Evolutionary conservation across 2,113 vertebrate species (phyloP).

Genomic region (Tenebrosternarchus preto): DNA sequence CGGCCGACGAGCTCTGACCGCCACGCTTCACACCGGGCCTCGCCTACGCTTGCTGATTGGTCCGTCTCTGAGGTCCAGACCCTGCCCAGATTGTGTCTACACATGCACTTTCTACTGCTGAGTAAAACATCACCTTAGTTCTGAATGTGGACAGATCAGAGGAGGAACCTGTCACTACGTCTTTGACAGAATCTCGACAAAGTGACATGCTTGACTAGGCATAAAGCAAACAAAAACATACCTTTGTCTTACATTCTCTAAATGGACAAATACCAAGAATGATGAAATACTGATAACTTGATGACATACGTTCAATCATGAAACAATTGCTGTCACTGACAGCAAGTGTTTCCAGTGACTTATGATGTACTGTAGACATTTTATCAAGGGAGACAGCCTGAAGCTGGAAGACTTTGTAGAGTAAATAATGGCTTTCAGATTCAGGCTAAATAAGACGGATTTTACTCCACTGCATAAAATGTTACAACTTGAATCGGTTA

Average conservation of each 20-base stretch:
- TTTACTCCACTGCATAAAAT: background rate
- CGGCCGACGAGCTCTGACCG: constrained; percentile 31
- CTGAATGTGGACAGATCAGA: constrained; percentile 47
- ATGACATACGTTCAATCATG: too few relatives aligned
- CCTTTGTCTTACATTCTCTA: background rate
- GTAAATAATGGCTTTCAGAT: too few relatives aligned
- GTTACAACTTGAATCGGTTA: constrained; percentile 39
- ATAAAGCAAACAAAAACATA: background rate
- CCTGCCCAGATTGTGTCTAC: constrained; percentile 51
- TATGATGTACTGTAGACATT: constrained; percentile 1
- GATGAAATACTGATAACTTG: background rate
- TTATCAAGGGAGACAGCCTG: constrained; percentile 52
- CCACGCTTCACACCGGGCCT: constrained; percentile 31
- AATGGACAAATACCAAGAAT: background rate
- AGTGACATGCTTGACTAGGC: background rate
- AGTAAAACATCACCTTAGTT: constrained; percentile 29
- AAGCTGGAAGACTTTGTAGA: constrained; percentile 37
- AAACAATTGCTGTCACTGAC: background rate
- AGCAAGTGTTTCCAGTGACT: background rate
- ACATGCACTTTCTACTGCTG: constrained; percentile 33
- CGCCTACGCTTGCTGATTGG: constrained; percentile 57
- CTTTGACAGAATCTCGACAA: constrained; percentile 28
- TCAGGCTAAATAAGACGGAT: too few relatives aligned
- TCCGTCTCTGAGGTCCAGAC: constrained; percentile 33
- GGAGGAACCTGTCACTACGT: constrained; percentile 46